Evolutionary conservation across 2,888 invertebrate genomes (phyloP).

Genomic region (Hirtodrosophila histrioides): DNA sequence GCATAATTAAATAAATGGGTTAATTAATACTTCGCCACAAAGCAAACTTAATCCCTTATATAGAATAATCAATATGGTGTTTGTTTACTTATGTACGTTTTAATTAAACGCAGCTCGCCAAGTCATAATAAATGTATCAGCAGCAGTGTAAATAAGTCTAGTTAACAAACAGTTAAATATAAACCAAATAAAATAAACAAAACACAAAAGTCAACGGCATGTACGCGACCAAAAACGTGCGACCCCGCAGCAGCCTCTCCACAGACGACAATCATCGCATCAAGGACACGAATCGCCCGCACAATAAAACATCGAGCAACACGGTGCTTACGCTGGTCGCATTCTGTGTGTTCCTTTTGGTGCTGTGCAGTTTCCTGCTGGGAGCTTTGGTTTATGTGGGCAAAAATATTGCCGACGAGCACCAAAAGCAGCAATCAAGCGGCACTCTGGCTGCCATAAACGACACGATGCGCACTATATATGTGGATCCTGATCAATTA

Average conservation of each 20-base stretch:
- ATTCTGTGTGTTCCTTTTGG: slow-evolving; percentile 82
- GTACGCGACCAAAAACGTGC: slow-evolving; percentile 82
- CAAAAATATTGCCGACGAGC: slow-evolving; percentile 80
- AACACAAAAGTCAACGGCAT: slow-evolving; percentile 59
- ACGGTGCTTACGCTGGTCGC: slow-evolving; percentile 82
- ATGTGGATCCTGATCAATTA: slow-evolving; percentile 67
- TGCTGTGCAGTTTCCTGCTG: slow-evolving; percentile 81
- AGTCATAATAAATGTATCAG: slow-evolving; percentile 29
- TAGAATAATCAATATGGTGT: not conserved
- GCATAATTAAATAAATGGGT: no score
- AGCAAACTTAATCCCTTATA: no score
- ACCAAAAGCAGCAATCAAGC: slow-evolving; percentile 48
- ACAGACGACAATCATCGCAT: slow-evolving; percentile 83
- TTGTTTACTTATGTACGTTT: not conserved
- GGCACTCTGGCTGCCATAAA: slow-evolving; percentile 38
- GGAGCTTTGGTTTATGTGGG: slow-evolving; percentile 83
- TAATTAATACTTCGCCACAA: no score
- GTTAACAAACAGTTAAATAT: slow-evolving; percentile 18
- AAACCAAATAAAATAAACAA: slow-evolving; percentile 29
- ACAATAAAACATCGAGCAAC: slow-evolving; percentile 70
- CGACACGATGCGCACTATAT: slow-evolving; percentile 59
- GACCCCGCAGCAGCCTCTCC: slow-evolving; percentile 83
- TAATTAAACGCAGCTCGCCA: slow-evolving; percentile 1
- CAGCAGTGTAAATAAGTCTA: slow-evolving; percentile 35
- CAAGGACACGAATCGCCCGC: slow-evolving; percentile 66